Percentiles rank a stretch among this genome's conserved stretches.
Conservation (phyloP, 2,888 invertebrate species). For the Drosophila ezoana region DNA sequence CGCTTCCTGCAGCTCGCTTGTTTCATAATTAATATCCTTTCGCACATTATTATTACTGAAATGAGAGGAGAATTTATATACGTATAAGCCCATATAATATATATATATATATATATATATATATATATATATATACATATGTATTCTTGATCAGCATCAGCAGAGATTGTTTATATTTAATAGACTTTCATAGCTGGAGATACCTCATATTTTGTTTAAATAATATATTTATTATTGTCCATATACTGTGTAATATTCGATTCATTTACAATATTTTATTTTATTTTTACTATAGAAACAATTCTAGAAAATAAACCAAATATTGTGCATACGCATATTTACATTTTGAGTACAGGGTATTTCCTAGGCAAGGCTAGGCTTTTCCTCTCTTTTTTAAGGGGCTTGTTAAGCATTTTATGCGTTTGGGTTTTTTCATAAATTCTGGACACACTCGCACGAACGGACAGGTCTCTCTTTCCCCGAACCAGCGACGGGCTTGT, state of each 20-base stretch:
- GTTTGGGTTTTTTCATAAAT: slow-evolving; percentile 69
- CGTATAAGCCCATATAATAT: neutral
- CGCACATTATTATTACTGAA: slow-evolving; percentile 80
- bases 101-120: slow-evolving; percentile 2
- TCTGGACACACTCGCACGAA: slow-evolving; percentile 31
- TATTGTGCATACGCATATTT: neutral
- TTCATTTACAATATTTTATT: no score
- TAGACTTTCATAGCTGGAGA: no score
- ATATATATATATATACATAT: no score
- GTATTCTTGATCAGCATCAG: neutral
- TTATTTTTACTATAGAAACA: neutral
- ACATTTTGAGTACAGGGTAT: slow-evolving; percentile 26
- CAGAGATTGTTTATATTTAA: neutral
- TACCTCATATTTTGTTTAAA: no score
- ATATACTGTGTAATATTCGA: no score
- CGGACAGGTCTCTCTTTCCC: slow-evolving; percentile 13
- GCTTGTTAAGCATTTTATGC: slow-evolving; percentile 70
- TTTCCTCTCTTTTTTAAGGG: slow-evolving; percentile 13
- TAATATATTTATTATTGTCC: no score
- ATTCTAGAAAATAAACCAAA: neutral
- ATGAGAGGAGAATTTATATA: slow-evolving; percentile 50
- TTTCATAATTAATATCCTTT: slow-evolving; percentile 81
- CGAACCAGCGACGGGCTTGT: slow-evolving; percentile 51
- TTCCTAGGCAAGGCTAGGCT: neutral
- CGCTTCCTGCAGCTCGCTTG: slow-evolving; percentile 76